Evolutionary conservation across 2,113 vertebrate species (phyloP), one percentile per base, ranked within the genome.

Genomic region (Candoia aspera): DNA sequence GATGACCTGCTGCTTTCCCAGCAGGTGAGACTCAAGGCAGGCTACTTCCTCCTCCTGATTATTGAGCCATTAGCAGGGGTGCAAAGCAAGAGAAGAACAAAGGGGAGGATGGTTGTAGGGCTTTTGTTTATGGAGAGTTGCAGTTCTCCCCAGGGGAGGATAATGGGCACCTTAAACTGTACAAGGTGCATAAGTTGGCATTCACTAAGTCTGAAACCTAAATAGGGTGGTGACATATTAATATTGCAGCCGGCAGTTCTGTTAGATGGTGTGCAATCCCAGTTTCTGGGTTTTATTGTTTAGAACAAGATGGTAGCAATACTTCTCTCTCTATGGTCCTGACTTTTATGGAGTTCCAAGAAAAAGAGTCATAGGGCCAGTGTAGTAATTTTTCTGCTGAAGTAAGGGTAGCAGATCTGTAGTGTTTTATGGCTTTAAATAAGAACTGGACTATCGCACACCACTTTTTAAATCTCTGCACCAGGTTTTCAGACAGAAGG

Each of bases 1-100:
- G 85, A 87, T 94, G 90, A 90, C 33, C 84, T 90, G 89, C 55
- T 33, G 89, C 55, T 33, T 53, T 57, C 53, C 54, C n/a, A 90
- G 64, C 89, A 84, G 84, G 83, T 59, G 55, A 91, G 15, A 49
- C 53, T 60, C 60, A 73, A 87, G 37, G 79, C 90, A 33, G 37
- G 83, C 42, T n/a, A 17, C 24, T 83, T 58, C 84, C 86, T 84
- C 73, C 57, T 89, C 26, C 59, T 49, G 88, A 53, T 87, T 87
- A 68, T 42, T 29, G 85, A 87, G 68, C 84, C 49, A 46, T 17
- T 17, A 15, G 46, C 53, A 88, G 59, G 49, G 49, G 6, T 49
- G 49, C 4, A 49, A 49, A 49, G 49, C 6, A 5, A 49, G 73
- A 26, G n/a, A 21, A 90, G 84, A 90, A 84, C 60, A 62, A 86